A percentile compares a stretch with the other conserved stretches of the same genome.
phyloP scores from a whole-genome alignment of 2,797 vertebrate genomes.

The Coilia nasus region DNA sequence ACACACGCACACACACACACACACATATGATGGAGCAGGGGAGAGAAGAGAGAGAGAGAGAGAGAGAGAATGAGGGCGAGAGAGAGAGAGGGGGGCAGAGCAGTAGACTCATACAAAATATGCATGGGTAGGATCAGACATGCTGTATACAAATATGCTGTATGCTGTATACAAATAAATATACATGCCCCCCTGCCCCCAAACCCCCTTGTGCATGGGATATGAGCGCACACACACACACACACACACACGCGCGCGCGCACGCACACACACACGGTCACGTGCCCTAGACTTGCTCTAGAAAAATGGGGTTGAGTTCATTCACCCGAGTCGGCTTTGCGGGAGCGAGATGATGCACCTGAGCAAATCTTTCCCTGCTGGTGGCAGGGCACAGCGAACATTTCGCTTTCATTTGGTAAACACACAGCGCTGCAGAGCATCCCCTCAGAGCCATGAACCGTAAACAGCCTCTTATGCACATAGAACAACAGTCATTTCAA shows the following conservation, averaged over 20 bases:
- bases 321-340: not conserved
- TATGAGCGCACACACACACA: not conserved
- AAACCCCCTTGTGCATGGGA: not conserved
- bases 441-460: conserved; percentile 10
- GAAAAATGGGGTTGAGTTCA: conserved; percentile 9
- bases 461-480: not conserved
- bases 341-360: not conserved
- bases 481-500: not conserved
- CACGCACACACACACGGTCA: not conserved
- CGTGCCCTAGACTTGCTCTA: not conserved
- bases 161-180: not conserved
- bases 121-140: conserved; percentile 4
- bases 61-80: not conserved
- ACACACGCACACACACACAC: too few species aligned
- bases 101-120: not conserved
- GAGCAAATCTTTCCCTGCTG: not conserved
- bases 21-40: not conserved
- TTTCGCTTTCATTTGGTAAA: not conserved
- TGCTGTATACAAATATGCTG: not conserved
- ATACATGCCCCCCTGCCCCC: not conserved
- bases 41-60: not conserved
- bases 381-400: not conserved
- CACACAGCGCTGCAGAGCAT: not conserved
- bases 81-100: too few species aligned
- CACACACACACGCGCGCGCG: not conserved